Percentiles rank a stretch among this genome's conserved stretches.
phyloP scores from a whole-genome alignment of 1,140 invertebrate species.

The Alviniconcha marisindica region DNA sequence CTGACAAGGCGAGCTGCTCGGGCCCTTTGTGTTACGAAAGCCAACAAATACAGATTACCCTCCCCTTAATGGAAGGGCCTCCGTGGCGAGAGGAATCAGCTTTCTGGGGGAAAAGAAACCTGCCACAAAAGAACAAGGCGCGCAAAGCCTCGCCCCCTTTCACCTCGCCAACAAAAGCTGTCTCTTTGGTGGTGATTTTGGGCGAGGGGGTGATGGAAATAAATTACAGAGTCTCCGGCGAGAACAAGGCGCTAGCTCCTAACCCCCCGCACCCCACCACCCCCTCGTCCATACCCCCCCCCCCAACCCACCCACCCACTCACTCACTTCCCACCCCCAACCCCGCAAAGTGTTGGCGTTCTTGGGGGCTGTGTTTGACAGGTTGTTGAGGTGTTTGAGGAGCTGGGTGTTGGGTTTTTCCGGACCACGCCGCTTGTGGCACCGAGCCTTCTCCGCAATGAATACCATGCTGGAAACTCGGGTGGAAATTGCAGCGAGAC shows the following conservation, averaged over 20 bases:
- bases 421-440: not conserved
- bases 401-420: not conserved
- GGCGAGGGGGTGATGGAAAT: not conserved
- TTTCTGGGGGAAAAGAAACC: conserved; percentile 7
- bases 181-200: not conserved
- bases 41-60: conserved; percentile 40
- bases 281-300: too few species aligned
- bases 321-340: too few species aligned
- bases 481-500: too few species aligned
- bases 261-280: too few species aligned
- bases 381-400: not conserved
- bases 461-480: too few species aligned
- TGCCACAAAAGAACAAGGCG: conserved; percentile 31
- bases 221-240: conserved; percentile 28
- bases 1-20: conserved; percentile 37
- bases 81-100: not conserved
- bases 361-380: conserved; percentile 11
- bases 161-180: conserved; percentile 17
- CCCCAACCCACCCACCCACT: too few species aligned
- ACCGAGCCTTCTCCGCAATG: too few species aligned
- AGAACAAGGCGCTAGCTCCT: conserved; percentile 8
- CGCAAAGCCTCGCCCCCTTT: conserved; percentile 5
- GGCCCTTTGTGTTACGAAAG: conserved; percentile 28
- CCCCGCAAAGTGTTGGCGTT: not conserved
- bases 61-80: conserved; percentile 29